Base-by-base conservation (phyloP, 2,113 vertebrate species). In the Aplodontia rufa region DNA sequence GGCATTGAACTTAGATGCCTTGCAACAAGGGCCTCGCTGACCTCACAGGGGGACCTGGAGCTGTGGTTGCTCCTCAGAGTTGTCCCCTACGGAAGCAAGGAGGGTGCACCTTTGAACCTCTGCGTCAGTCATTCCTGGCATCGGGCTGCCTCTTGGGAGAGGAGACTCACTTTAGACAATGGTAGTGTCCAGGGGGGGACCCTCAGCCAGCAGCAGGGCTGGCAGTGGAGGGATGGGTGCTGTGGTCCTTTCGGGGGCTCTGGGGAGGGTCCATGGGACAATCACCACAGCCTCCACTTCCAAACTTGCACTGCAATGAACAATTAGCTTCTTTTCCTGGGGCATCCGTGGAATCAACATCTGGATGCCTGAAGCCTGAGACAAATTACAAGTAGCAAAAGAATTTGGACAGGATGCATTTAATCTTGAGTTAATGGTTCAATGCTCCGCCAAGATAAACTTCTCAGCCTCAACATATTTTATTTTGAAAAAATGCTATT, bases 381-480 rank as follows among this genome's bases (percentile, higher is more conserved):
- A 97, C 98, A 87, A 94, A 97, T 97, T 98, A 98, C 96, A 98
- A 98, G 98, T 97, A 98, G 98, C 97, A 97, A 93, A 98, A 97
- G 98, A 96, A 98, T 98, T 97, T 98, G 97, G 98, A 98, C 98
- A 98, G 98, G 98, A 98, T 98, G 98, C 97, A 97, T 98, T 98
- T 98, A 98, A 98, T 98, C 98, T 98, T 97, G 93, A 96, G 97
- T 97, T 98, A 98, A 98, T 95, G 97, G 98, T 97, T 94, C 98
- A 98, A 95, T 95, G 97, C 93, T 97, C 94, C 90, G 98, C 98
- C 98, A 98, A 98, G 97, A 98, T 96, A 98, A 98, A 98, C 98
- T 97, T 98, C 97, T 97, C 97, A 95, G 97, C 87, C 95, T 98
- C 97, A 93, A 98, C 98, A 97, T 97, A 98, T 97, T 98, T 98